Evolutionary conservation across 2,797 vertebrate genomes (phyloP), one percentile per base, ranked within the genome.

Genomic region (Sparidentex hasta): DNA sequence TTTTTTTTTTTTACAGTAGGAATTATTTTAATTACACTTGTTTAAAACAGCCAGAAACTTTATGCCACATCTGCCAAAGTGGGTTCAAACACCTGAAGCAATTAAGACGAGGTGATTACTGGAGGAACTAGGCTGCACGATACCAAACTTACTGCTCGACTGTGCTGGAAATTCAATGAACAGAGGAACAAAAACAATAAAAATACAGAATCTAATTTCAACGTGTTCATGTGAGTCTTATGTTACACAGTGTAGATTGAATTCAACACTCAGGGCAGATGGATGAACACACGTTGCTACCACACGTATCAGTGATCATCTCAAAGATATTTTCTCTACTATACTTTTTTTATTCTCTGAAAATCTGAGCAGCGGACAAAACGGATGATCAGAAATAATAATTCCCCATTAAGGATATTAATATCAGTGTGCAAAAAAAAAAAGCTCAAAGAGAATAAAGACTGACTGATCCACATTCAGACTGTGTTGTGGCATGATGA

Each of bases 41-140:
- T 43, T 69, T 61, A 54, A 69, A 25, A 52, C 48, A 47, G 29
- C 8, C 68, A 38, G 48, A 64, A 58, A 73, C 11, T 44, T 44
- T n/a, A 33, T n/a, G 12, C 48, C 56, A 62, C 23, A 14, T 67
- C 21, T 4, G 38, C 38, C 38, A 38, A 38, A 11, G 38, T 44
- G 5, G 27, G 20, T 5, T 75, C 33, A 38, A 55, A 43, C 13
- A 48, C 54, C 47, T 71, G 48, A 9, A 20, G 8, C 41, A 25
- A 44, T 63, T 14, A 55, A 71, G 17, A 21, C 8, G 21, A 46
- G 17, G 13, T 56, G 23, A 76, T 57, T 48, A 29, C 21, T 54
- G 27, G 21, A 27, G 3, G 58, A 68, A 48, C 21, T 11, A 21
- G 13, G 33, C 25, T 48, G 13, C 8, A 6, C 50, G 29, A 46